These are phyloP conservation scores for Plagodis pulveraria DNA, from an alignment of 2,888 invertebrate species.

Conservation along the genomic window DNA sequence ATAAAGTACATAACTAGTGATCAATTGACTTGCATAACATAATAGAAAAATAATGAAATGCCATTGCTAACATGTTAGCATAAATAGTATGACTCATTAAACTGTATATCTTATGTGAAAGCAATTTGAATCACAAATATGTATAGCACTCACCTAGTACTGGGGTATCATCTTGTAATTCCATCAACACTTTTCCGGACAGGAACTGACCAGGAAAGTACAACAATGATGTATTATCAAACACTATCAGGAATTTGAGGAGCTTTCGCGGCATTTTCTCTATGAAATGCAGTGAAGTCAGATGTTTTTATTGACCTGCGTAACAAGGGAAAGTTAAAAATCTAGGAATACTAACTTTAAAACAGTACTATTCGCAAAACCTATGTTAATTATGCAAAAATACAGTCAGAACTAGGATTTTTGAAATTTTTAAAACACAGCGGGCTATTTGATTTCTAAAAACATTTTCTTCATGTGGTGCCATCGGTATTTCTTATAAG, in stretches of 20 bases:
- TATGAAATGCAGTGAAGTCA: constrained; percentile 15
- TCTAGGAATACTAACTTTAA: constrained; percentile 7
- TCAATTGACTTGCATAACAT: too few relatives aligned
- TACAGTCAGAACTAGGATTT: constrained; percentile 5
- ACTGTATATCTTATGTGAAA: constrained; percentile 13
- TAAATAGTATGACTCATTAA: constrained; percentile 18
- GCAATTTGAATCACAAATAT: constrained; percentile 21
- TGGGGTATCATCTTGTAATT: constrained; percentile 96
- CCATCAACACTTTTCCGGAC: constrained; percentile 95
- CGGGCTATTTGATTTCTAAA: constrained; percentile 7
- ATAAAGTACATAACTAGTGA: too few relatives aligned
- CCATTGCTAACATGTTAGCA: constrained; percentile 12
- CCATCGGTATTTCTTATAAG: constrained; percentile 23
- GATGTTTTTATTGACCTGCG: constrained; percentile 10
- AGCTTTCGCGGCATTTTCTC: constrained; percentile 92
- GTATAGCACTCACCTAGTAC: constrained; percentile 88
- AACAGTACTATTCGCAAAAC: constrained; percentile 34
- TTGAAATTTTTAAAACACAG: neutral
- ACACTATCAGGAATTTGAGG: constrained; percentile 95
- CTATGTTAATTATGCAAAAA: constrained; percentile 45
- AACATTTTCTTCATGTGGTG: constrained; percentile 9
- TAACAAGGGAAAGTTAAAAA: constrained; percentile 11
- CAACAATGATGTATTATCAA: constrained; percentile 96
- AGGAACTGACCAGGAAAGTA: constrained; percentile 98
- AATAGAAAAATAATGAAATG: neutral